Evolutionary conservation across 2,113 vertebrate genomes (phyloP).

Genomic region (Zapus hudsonius): DNA sequence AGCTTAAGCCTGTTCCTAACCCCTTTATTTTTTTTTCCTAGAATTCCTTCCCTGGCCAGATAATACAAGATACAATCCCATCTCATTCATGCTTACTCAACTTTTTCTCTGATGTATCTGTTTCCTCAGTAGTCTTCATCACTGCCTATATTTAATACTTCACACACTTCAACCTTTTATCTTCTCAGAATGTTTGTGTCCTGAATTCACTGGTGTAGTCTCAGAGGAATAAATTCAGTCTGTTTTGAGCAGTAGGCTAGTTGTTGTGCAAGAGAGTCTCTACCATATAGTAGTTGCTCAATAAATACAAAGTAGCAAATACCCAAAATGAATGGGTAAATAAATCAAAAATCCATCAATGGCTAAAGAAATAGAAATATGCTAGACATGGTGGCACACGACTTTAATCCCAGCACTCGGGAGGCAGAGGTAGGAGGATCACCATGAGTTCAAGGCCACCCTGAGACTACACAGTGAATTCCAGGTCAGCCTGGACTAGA

Average conservation of each 20-base stretch:
- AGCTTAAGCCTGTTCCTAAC: not conserved
- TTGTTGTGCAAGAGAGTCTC: not conserved
- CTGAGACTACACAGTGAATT: too few relatives aligned
- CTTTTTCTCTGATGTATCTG: not conserved
- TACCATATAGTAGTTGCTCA: not conserved
- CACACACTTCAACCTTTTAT: not conserved
- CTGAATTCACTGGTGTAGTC: not conserved
- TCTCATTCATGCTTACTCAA: not conserved
- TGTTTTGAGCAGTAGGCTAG: not conserved
- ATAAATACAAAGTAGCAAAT: slow-evolving; percentile 22
- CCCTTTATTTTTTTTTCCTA: not conserved
- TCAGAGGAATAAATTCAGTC: not conserved
- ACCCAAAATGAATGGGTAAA: not conserved
- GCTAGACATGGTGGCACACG: too few relatives aligned
- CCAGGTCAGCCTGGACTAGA: too few relatives aligned
- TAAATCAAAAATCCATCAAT: not conserved
- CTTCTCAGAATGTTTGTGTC: not conserved
- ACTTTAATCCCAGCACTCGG: too few relatives aligned
- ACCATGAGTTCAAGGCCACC: too few relatives aligned
- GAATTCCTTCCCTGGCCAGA: not conserved
- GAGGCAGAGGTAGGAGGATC: too few relatives aligned
- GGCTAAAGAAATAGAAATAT: slow-evolving; percentile 48
- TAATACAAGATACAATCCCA: not conserved
- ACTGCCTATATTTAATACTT: not conserved
- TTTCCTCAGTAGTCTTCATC: not conserved